Conservation (phyloP, 37 sponge, comb jelly and placozoan species). For the Trichoplax adhaerens region DNA sequence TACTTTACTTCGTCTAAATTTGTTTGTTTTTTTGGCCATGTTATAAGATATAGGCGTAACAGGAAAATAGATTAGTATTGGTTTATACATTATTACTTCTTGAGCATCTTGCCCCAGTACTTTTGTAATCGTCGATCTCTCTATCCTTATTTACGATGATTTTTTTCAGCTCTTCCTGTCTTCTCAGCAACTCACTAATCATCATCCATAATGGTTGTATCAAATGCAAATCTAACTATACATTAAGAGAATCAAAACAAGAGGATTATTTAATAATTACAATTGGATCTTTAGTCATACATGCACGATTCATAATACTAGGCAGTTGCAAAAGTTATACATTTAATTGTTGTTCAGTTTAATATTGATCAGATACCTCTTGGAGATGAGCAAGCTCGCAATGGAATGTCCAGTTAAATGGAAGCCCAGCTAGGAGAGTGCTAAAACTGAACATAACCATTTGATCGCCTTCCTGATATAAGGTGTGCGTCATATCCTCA, state of each 20-base stretch:
- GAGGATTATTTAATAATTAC: too few species aligned
- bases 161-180: conserved; percentile 24
- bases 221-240: conserved; percentile 24
- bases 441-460: conserved; percentile 3
- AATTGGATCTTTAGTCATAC: too few species aligned
- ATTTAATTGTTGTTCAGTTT: too few species aligned
- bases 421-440: conserved; percentile 19
- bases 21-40: too few species aligned
- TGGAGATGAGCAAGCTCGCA: background rate
- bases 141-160: conserved; percentile 42
- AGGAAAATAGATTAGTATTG: background rate
- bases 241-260: too few species aligned
- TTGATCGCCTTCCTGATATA: background rate
- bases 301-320: too few species aligned
- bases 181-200: conserved; percentile 30
- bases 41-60: too few species aligned
- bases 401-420: conserved; percentile 37
- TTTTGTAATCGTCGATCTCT: conserved; percentile 53
- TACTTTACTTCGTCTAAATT: too few species aligned
- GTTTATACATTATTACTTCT: conserved; percentile 24
- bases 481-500: background rate
- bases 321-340: too few species aligned
- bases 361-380: background rate
- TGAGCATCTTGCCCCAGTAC: conserved; percentile 17
- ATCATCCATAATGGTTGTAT: conserved; percentile 25